Conservation (phyloP, 2,888 invertebrate genomes). For the Apantesis nais region DNA sequence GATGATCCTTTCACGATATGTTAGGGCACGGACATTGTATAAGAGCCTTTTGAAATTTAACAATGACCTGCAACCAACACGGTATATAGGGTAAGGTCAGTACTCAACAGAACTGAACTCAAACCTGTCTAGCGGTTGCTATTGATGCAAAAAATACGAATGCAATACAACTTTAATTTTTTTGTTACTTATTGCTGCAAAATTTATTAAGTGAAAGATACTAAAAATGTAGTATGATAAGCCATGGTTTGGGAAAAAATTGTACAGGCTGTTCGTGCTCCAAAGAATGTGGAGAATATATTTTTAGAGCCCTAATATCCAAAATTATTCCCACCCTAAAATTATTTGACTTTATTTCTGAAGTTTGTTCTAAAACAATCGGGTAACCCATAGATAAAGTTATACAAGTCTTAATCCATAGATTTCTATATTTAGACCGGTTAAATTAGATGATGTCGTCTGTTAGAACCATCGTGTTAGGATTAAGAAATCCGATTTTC, state of each 20-base stretch:
- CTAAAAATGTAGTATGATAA: not conserved
- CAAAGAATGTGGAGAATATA: not conserved
- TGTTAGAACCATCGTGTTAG: no score
- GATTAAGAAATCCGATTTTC: no score
- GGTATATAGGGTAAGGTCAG: constrained; percentile 37
- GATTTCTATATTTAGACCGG: no score
- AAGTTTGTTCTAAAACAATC: no score
- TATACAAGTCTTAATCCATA: no score
- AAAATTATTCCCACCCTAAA: not conserved
- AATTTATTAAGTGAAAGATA: not conserved
- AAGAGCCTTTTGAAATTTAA: constrained; percentile 18
- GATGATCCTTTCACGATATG: constrained; percentile 15
- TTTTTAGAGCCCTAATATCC: not conserved
- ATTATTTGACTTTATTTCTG: not conserved
- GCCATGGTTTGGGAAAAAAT: not conserved
- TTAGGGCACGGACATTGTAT: constrained; percentile 20
- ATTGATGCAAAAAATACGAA: not conserved
- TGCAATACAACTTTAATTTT: not conserved
- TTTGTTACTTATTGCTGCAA: no score
- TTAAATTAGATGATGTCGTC: no score
- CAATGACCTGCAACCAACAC: constrained; percentile 21
- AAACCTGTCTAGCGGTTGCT: constrained; percentile 15
- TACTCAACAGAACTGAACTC: not conserved
- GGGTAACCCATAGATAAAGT: no score
- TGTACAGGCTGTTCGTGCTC: not conserved